A percentile compares a stretch with the other conserved stretches of the same genome.
Conservation (phyloP, 1,140 invertebrate species). For the Pseudoatta argentina region DNA sequence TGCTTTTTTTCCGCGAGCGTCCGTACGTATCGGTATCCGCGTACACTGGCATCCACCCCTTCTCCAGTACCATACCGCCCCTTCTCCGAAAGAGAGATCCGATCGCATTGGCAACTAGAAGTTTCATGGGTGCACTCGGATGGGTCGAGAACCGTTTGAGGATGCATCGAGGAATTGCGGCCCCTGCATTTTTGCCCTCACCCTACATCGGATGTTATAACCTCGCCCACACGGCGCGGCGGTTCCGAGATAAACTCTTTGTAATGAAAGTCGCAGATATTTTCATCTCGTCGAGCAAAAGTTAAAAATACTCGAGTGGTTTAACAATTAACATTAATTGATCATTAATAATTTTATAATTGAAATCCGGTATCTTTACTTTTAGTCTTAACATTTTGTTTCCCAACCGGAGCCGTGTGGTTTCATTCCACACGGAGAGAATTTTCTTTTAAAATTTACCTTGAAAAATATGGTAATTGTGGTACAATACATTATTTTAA, state of each 20-base stretch:
- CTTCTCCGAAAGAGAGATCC: slow-evolving; percentile 16
- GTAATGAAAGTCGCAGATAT: slow-evolving; percentile 36
- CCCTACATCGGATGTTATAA: slow-evolving; percentile 1
- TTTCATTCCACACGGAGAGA: no score
- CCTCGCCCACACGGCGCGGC: background rate
- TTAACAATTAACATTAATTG: background rate
- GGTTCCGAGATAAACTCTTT: slow-evolving; percentile 21
- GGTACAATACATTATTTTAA: no score
- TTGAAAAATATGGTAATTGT: no score
- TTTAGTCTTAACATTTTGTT: background rate
- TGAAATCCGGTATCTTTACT: background rate
- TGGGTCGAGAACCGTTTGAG: slow-evolving; percentile 40
- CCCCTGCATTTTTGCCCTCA: slow-evolving; percentile 45
- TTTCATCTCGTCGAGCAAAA: background rate
- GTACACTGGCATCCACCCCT: slow-evolving; percentile 1
- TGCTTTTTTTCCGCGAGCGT: slow-evolving; percentile 59
- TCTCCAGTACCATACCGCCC: background rate
- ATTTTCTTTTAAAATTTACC: no score
- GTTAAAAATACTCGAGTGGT: background rate
- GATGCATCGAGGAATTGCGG: slow-evolving; percentile 56
- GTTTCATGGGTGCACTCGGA: slow-evolving; percentile 21
- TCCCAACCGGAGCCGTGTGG: no score
- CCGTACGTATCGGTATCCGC: slow-evolving; percentile 14
- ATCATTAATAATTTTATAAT: background rate
- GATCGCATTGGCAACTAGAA: slow-evolving; percentile 58